A percentile compares a stretch with the other conserved stretches of the same genome.
Conservation (phyloP, 1,140 invertebrate species). For the Halictus rubicundus region DNA sequence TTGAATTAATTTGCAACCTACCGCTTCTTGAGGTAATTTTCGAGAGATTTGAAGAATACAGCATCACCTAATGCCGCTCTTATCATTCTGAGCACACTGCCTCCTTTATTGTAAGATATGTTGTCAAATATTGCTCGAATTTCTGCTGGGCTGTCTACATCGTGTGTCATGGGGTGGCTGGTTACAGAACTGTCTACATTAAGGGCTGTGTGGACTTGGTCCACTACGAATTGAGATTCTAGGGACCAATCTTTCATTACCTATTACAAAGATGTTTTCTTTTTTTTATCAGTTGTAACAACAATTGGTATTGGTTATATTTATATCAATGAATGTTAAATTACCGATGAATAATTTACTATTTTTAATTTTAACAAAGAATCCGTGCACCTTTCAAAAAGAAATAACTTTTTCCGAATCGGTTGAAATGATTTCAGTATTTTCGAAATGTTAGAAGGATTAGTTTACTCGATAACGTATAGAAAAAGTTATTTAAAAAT, state of each 20-base stretch:
- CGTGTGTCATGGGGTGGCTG: slow-evolving; percentile 86
- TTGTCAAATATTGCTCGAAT: slow-evolving; percentile 92
- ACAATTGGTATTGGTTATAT: background rate
- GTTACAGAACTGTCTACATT: slow-evolving; percentile 86
- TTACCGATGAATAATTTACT: background rate
- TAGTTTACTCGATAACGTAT: too few species aligned
- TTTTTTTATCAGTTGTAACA: background rate
- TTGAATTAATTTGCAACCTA: slow-evolving; percentile 62
- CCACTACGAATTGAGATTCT: slow-evolving; percentile 86
- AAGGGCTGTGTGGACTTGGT: slow-evolving; percentile 87
- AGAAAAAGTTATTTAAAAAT: too few species aligned
- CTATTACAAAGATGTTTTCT: background rate
- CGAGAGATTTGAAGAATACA: slow-evolving; percentile 85
- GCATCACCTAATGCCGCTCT: slow-evolving; percentile 86
- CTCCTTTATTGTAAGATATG: slow-evolving; percentile 93
- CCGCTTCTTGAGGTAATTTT: slow-evolving; percentile 83
- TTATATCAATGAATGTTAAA: background rate
- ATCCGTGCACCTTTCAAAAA: too few species aligned
- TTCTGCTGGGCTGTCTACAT: slow-evolving; percentile 87
- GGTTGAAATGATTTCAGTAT: too few species aligned
- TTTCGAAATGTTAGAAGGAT: too few species aligned
- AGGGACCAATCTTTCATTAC: slow-evolving; percentile 77
- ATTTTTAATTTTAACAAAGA: too few species aligned
- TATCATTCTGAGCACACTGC: slow-evolving; percentile 90
- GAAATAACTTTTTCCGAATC: too few species aligned